Percentiles rank a stretch among this genome's conserved stretches.
These are phyloP conservation scores for Spilarctia lutea DNA, from an alignment of 2,888 invertebrate species.

Conservation along the genomic window DNA sequence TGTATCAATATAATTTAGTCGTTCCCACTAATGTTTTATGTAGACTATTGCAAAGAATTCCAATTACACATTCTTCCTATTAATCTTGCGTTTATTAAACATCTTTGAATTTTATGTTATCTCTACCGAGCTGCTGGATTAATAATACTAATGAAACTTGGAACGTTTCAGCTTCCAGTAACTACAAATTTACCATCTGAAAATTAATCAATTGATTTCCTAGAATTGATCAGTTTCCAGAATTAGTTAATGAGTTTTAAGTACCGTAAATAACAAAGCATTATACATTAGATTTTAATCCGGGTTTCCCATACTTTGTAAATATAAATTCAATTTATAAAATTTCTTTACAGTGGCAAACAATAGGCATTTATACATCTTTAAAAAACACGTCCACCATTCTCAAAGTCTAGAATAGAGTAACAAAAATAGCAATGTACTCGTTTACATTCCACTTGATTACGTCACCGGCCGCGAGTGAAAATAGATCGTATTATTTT, in stretches of 20 bases:
- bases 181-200: neutral
- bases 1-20: neutral
- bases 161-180: neutral
- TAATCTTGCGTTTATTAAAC: neutral
- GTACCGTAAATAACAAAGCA: neutral
- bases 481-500: constrained; percentile 82
- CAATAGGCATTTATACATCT: constrained; percentile 35
- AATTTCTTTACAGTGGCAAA: constrained; percentile 33
- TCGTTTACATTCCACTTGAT: constrained; percentile 73
- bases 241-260: neutral
- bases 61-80: neutral
- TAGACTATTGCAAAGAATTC: neutral
- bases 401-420: constrained; percentile 63
- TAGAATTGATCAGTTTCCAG: neutral
- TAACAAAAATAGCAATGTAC: constrained; percentile 67
- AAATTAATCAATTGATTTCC: neutral
- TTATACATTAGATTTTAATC: neutral
- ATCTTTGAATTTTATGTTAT: neutral
- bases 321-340: neutral
- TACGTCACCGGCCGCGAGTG: constrained; percentile 68
- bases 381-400: constrained; percentile 50
- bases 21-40: neutral
- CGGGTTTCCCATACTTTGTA: neutral
- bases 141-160: neutral
- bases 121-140: neutral